These are phyloP conservation scores for Valencia hispanica DNA, from an alignment of 2,797 vertebrate genomes.

Conservation along the genomic window DNA sequence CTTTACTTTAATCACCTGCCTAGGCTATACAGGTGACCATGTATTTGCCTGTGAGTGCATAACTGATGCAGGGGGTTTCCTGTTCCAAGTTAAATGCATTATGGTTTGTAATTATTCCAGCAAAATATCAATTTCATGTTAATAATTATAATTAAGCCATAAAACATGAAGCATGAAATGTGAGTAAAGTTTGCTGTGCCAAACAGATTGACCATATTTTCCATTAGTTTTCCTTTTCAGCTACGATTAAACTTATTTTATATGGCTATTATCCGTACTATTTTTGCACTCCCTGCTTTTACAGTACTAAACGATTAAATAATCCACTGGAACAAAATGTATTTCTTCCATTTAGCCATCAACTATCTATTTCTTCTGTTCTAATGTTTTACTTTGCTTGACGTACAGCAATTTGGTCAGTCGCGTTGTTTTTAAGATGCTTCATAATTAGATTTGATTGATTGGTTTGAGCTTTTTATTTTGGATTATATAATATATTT, in stretches of 20 bases:
- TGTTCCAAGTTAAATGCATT: conserved; percentile 42
- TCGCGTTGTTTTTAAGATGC: too few species aligned
- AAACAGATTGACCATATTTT: conserved; percentile 3
- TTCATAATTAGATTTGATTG: too few species aligned
- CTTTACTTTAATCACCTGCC: conserved; percentile 13
- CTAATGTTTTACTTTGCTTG: not conserved
- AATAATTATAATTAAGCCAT: conserved; percentile 53
- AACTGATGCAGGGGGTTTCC: conserved; percentile 13
- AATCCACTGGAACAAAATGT: too few species aligned
- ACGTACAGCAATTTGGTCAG: not conserved
- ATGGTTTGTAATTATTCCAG: conserved; percentile 53
- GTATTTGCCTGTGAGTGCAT: conserved; percentile 6
- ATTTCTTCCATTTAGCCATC: too few species aligned
- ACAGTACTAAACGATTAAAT: too few species aligned
- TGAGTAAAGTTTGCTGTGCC: conserved; percentile 8
- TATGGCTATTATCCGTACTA: not conserved
- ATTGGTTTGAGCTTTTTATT: too few species aligned
- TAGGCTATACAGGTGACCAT: conserved; percentile 1
- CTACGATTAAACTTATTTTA: not conserved
- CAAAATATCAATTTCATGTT: conserved; percentile 34
- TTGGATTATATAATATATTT: too few species aligned
- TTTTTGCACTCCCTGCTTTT: not conserved
- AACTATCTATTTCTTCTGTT: not conserved
- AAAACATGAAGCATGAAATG: conserved; percentile 23
- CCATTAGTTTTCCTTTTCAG: conserved; percentile 2